Evolutionary conservation across 2,113 vertebrate genomes (phyloP).

Genomic region (Neodon shergylaensis): DNA sequence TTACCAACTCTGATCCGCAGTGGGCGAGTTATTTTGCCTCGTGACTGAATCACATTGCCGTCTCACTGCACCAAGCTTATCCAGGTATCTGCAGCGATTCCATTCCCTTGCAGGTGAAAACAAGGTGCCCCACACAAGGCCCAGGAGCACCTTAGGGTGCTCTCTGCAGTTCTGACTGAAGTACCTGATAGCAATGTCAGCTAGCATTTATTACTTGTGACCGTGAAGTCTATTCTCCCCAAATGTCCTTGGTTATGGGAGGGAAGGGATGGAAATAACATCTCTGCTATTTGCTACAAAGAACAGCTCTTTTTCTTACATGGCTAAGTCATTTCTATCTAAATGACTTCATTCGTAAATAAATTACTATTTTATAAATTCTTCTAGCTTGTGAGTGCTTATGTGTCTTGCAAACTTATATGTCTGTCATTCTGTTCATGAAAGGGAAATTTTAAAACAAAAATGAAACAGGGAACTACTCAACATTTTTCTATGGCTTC

Average conservation of each 20-base stretch:
- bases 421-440: conserved; percentile 20
- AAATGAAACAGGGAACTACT: not conserved
- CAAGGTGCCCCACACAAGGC: conserved; percentile 36
- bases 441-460: conserved; percentile 42
- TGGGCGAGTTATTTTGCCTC: not conserved
- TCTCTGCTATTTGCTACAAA: conserved; percentile 22
- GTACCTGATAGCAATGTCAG: conserved; percentile 36
- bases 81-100: conserved; percentile 51
- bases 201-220: conserved; percentile 23
- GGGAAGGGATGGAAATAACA: not conserved
- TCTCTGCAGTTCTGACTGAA: conserved; percentile 60
- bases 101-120: conserved; percentile 50
- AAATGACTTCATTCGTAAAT: conserved; percentile 24
- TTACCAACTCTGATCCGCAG: not conserved
- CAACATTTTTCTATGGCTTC: too few species aligned
- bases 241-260: conserved; percentile 10
- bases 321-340: conserved; percentile 5
- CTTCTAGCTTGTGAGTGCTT: not conserved
- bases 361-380: conserved; percentile 18
- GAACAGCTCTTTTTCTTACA: conserved; percentile 17
- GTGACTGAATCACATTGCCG: conserved; percentile 52
- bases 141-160: not conserved
- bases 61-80: conserved; percentile 11
- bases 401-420: too few species aligned
- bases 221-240: not conserved